These are phyloP conservation scores for Cerastoderma edule DNA, from an alignment of 2,888 invertebrate genomes.

Conservation along the genomic window DNA sequence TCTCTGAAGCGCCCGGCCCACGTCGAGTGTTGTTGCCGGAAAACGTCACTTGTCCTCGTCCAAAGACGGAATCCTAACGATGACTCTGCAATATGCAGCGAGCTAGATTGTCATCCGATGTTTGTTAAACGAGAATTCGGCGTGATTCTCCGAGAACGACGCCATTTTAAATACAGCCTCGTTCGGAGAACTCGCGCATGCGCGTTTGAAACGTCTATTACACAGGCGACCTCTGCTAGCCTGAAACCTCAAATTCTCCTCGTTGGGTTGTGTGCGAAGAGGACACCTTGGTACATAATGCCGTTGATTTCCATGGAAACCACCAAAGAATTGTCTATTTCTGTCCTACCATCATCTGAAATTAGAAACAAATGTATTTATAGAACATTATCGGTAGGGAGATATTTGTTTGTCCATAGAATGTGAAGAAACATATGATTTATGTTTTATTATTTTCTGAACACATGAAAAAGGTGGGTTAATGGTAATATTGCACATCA, in stretches of 20 bases:
- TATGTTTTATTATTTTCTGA: too few species aligned
- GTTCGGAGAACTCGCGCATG: conserved; percentile 21
- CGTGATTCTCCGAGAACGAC: neutral
- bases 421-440: too few species aligned
- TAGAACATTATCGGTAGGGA: too few species aligned
- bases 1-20: too few species aligned
- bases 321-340: conserved; percentile 94
- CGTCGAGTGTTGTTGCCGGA: too few species aligned
- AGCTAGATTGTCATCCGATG: conserved; percentile 1
- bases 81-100: neutral
- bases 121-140: neutral
- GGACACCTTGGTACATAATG: conserved; percentile 96
- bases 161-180: conserved; percentile 6
- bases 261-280: conserved; percentile 86
- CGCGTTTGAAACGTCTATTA: conserved; percentile 21
- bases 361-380: conserved; percentile 36
- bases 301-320: conserved; percentile 99
- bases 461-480: too few species aligned
- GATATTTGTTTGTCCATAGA: too few species aligned
- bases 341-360: conserved; percentile 90
- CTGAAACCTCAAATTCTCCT: conserved; percentile 56
- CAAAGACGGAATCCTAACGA: neutral
- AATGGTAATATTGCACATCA: too few species aligned
- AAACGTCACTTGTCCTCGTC: too few species aligned
- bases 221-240: neutral